phyloP scores from a whole-genome alignment of 1,140 invertebrate species.

The Drosophila punjabiensis region DNA sequence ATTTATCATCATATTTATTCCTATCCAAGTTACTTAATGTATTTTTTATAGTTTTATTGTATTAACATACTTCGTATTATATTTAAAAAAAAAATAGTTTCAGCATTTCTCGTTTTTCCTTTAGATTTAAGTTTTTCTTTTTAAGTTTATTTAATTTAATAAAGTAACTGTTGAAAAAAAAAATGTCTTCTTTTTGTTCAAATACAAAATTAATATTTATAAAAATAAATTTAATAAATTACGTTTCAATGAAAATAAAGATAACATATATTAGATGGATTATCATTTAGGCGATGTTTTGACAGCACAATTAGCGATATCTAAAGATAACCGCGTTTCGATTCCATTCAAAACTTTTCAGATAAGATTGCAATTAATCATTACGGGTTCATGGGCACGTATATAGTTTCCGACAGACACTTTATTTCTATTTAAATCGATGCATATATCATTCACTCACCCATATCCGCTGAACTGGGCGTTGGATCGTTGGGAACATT shows the following conservation, averaged over 20 bases:
- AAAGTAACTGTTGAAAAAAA: too few relatives aligned
- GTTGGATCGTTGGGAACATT: slow-evolving; percentile 36
- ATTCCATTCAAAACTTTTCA: not conserved
- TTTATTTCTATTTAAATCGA: not conserved
- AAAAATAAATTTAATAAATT: not conserved
- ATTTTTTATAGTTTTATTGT: too few relatives aligned
- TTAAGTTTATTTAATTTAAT: not conserved
- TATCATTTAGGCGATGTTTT: not conserved
- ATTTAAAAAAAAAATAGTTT: too few relatives aligned
- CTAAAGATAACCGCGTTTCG: not conserved
- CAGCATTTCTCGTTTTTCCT: not conserved
- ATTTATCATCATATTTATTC: too few relatives aligned
- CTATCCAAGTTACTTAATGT: too few relatives aligned
- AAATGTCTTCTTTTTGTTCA: too few relatives aligned
- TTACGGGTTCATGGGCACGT: slow-evolving; percentile 10
- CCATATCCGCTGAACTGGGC: slow-evolving; percentile 40
- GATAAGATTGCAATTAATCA: slow-evolving; percentile 31
- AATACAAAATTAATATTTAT: not conserved
- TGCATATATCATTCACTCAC: slow-evolving; percentile 41
- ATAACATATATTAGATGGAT: not conserved
- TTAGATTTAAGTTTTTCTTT: not conserved
- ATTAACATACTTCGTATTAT: too few relatives aligned
- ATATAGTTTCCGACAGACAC: not conserved
- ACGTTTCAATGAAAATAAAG: not conserved
- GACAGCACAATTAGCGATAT: slow-evolving; percentile 8